phyloP scores from a whole-genome alignment of 2,113 vertebrate species.

The Petrocephalus zakoni region DNA sequence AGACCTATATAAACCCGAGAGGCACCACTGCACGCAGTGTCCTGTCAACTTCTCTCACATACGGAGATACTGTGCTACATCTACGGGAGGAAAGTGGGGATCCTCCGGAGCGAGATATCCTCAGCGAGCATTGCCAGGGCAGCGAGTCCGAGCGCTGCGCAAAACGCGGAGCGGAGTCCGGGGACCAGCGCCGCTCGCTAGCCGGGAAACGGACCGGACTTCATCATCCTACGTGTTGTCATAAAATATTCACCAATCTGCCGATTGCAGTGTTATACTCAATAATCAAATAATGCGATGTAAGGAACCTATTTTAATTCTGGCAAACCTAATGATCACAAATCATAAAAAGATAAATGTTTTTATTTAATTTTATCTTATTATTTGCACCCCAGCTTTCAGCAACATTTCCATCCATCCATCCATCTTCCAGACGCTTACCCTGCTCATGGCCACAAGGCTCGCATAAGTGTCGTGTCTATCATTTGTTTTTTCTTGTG shows the following conservation, averaged over 20 bases:
- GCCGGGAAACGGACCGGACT: neutral
- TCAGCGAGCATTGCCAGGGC: conserved; percentile 20
- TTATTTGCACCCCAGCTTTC: neutral
- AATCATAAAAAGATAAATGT: neutral
- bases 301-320: neutral
- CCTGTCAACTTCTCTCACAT: conserved; percentile 31
- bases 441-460: neutral
- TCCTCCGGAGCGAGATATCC: conserved; percentile 22
- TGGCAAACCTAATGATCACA: neutral
- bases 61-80: conserved; percentile 16
- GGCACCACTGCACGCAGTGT: conserved; percentile 17
- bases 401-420: neutral
- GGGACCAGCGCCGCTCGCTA: neutral
- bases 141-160: conserved; percentile 3
- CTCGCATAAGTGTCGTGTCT: neutral
- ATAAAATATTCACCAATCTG: neutral
- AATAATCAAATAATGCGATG: neutral
- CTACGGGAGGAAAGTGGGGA: conserved; percentile 20
- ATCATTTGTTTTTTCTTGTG: neutral
- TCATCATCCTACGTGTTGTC: neutral
- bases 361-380: neutral
- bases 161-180: conserved; percentile 31
- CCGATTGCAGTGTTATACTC: neutral
- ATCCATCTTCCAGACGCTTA: neutral
- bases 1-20: conserved; percentile 18